Percentiles rank a stretch among this genome's conserved stretches.
phyloP scores from a whole-genome alignment of 2,797 vertebrate genomes.

The Brotula barbata region DNA sequence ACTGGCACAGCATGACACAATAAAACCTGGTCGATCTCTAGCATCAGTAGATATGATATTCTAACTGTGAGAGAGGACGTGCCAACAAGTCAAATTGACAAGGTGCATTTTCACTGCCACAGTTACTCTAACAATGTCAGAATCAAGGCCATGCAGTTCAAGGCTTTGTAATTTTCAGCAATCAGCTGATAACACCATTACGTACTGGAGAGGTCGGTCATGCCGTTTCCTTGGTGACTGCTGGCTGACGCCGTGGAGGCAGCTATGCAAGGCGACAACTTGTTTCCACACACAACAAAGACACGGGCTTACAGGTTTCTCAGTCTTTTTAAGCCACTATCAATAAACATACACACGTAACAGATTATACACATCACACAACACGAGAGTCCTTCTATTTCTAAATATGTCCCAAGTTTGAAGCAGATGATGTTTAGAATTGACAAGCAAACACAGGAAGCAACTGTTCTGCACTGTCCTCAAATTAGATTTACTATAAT shows the following conservation, averaged over 20 bases:
- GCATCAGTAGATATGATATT: conserved; percentile 13
- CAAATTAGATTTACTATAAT: conserved; percentile 49
- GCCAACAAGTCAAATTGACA: conserved; percentile 4
- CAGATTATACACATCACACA: background rate
- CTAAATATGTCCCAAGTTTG: conserved; percentile 43
- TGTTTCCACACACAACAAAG: conserved; percentile 74
- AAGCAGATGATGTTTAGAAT: conserved; percentile 43
- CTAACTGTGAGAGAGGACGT: conserved; percentile 1
- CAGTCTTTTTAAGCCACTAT: conserved; percentile 14
- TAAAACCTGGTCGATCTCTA: conserved; percentile 30
- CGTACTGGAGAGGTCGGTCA: conserved; percentile 49
- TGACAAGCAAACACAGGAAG: conserved; percentile 45
- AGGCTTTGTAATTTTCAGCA: conserved; percentile 42
- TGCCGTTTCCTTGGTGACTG: conserved; percentile 67
- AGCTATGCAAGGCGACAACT: conserved; percentile 29
- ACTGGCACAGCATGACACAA: conserved; percentile 37
- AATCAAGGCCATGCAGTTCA: background rate
- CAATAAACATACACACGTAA: background rate
- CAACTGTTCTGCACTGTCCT: conserved; percentile 43
- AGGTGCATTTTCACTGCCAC: background rate
- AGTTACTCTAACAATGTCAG: background rate
- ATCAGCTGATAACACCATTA: conserved; percentile 63
- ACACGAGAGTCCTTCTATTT: conserved; percentile 30
- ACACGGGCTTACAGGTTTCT: conserved; percentile 36
- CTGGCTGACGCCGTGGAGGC: conserved; percentile 43